Evolutionary conservation across 1,140 invertebrate genomes (phyloP).

Genomic region (Hylaeus anthracinus): DNA sequence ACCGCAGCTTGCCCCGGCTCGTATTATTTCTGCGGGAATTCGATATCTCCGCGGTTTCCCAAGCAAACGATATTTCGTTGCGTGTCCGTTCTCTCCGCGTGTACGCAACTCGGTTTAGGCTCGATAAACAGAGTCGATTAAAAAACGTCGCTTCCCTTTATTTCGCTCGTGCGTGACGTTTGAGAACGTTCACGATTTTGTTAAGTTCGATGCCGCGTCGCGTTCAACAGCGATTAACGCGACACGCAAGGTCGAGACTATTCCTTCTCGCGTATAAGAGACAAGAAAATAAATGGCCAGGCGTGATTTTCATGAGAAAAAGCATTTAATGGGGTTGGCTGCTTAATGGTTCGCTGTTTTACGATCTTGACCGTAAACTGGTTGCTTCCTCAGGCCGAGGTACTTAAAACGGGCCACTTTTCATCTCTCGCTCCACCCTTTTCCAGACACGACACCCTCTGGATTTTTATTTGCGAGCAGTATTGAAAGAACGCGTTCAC

Average conservation of each 20-base stretch:
- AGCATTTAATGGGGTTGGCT: constrained; percentile 10
- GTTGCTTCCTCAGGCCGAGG: not conserved
- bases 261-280: not conserved
- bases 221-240: not conserved
- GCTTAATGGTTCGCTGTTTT: constrained; percentile 35
- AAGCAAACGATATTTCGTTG: constrained; percentile 40
- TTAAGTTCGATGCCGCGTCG: not conserved
- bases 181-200: not conserved
- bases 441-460: too few relatives aligned
- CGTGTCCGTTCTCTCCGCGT: not conserved
- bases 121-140: not conserved
- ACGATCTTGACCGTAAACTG: constrained; percentile 12
- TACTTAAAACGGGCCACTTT: too few relatives aligned
- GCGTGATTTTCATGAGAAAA: constrained; percentile 36
- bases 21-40: constrained; percentile 47
- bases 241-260: not conserved
- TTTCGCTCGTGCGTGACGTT: too few relatives aligned
- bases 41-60: constrained; percentile 44
- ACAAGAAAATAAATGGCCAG: constrained; percentile 16
- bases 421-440: too few relatives aligned
- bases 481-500: too few relatives aligned
- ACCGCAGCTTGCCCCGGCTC: not conserved
- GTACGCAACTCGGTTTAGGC: not conserved
- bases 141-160: not conserved
- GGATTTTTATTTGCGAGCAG: too few relatives aligned